Evolutionary conservation across 2,888 invertebrate species (phyloP).

Genomic region (Coleophora deauratella): DNA sequence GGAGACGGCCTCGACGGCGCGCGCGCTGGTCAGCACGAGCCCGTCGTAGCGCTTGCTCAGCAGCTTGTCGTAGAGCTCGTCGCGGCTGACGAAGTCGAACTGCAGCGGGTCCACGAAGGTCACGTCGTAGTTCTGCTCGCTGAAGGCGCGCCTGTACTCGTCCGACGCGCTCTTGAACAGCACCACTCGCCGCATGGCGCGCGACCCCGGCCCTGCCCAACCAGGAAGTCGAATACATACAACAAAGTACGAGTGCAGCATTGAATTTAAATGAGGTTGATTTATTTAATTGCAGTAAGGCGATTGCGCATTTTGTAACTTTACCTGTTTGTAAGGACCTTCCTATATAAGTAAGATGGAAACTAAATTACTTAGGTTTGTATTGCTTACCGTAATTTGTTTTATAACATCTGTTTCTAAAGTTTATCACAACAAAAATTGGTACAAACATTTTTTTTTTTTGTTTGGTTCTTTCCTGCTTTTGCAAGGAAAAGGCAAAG

Average conservation of each 20-base stretch:
- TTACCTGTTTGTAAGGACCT: constrained; percentile 2
- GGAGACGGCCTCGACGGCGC: constrained; percentile 52
- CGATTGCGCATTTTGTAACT: no score
- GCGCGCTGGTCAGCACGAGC: constrained; percentile 50
- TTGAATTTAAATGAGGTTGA: constrained; percentile 6
- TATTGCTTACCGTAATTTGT: no score
- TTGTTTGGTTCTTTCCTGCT: no score
- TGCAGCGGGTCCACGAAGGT: constrained; percentile 58
- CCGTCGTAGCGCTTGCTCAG: constrained; percentile 35
- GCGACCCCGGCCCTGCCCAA: not conserved
- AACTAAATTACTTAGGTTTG: no score
- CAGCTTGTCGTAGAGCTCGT: constrained; percentile 33
- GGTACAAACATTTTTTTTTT: no score
- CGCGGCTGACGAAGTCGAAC: constrained; percentile 36
- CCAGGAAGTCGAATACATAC: not conserved
- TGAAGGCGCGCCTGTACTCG: constrained; percentile 49
- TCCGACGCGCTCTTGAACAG: constrained; percentile 57
- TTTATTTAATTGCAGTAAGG: not conserved
- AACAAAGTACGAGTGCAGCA: not conserved
- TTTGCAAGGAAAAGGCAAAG: no score
- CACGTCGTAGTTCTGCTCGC: constrained; percentile 36
- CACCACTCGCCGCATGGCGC: constrained; percentile 53
- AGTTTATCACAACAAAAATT: no score
- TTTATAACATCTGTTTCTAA: no score
- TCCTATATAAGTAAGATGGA: no score